These are phyloP conservation scores for Agrypnia vestita DNA, from an alignment of 1,140 invertebrate genomes.

Conservation along the genomic window DNA sequence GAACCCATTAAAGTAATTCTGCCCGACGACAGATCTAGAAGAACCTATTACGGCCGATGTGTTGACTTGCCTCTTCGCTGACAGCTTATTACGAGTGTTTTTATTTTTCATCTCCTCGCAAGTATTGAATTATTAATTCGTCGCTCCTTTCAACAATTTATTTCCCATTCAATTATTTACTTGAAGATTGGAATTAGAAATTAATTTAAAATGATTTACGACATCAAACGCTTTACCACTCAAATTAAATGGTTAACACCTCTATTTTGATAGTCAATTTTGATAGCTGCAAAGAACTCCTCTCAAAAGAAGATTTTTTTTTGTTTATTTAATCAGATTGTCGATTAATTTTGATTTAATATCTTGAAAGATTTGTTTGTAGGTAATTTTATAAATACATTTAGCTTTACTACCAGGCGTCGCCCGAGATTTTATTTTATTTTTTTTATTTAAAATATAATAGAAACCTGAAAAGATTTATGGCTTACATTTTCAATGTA, in stretches of 20 bases:
- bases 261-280: background rate
- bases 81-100: background rate
- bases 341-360: no score
- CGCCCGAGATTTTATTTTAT: no score
- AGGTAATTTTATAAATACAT: no score
- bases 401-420: no score
- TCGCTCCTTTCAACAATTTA: background rate
- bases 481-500: no score
- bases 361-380: no score
- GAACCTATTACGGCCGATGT: background rate
- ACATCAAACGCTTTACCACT: background rate
- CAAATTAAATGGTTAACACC: background rate
- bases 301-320: no score
- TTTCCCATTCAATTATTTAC: background rate
- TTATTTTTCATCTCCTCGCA: background rate
- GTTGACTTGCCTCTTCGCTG: background rate
- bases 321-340: no score
- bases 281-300: no score
- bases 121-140: no score
- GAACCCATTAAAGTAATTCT: slow-evolving; percentile 14
- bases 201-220: background rate
- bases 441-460: no score
- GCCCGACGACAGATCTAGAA: background rate
- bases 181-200: background rate
- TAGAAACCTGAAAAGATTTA: no score